phyloP scores from a whole-genome alignment of 2,797 vertebrate species.

The Nyctalus aviator region DNA sequence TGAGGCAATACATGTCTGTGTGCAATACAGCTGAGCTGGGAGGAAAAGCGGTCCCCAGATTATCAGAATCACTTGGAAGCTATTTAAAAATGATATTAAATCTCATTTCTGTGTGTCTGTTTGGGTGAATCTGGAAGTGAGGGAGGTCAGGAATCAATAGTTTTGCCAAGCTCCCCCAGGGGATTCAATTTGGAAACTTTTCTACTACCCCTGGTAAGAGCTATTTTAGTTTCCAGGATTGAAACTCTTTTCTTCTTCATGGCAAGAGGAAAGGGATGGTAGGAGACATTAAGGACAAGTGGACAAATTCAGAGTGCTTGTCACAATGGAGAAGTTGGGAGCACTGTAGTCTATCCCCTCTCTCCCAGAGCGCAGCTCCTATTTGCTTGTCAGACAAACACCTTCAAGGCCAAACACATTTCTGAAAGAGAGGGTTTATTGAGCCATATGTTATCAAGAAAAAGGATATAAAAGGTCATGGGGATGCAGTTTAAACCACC shows the following conservation, averaged over 20 bases:
- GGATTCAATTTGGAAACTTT: neutral
- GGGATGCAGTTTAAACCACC: neutral
- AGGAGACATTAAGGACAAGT: neutral
- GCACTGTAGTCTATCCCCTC: fast-evolving
- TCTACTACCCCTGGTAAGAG: neutral
- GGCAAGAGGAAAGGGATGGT: neutral
- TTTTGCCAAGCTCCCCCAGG: neutral
- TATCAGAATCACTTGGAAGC: neutral
- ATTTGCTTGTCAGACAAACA: neutral
- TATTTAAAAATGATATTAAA: neutral
- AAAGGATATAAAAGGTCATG: neutral
- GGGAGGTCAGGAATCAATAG: neutral
- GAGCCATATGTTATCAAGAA: neutral
- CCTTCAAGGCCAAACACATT: neutral
- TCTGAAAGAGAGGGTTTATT: neutral
- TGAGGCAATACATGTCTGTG: neutral
- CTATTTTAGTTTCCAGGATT: neutral
- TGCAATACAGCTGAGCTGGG: neutral
- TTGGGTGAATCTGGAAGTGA: neutral
- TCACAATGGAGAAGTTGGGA: neutral
- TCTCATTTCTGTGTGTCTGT: neutral
- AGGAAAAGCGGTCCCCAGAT: neutral
- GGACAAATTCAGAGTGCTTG: neutral
- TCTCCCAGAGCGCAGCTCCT: neutral
- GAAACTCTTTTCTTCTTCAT: neutral